phyloP scores from a whole-genome alignment of 2,113 vertebrate species.

The Crotalus viridis region DNA sequence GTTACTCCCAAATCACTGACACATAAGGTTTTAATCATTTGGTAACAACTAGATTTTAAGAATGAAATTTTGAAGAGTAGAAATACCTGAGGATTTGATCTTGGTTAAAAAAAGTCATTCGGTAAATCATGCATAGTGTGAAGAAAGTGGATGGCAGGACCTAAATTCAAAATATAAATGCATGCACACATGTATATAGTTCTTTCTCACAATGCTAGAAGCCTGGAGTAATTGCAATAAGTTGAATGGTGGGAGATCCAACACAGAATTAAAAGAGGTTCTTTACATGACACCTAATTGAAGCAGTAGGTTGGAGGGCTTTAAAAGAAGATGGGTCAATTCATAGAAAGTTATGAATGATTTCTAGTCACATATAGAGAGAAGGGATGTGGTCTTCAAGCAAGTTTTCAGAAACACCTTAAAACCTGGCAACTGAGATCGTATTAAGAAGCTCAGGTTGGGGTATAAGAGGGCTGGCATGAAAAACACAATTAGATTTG shows the following conservation, averaged over 20 bases:
- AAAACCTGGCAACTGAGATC: background rate
- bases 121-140: background rate
- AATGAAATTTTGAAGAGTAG: background rate
- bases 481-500: background rate
- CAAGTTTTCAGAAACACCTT: background rate
- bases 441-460: background rate
- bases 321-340: background rate
- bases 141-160: background rate
- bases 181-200: background rate
- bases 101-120: background rate
- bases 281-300: background rate
- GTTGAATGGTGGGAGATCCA: background rate
- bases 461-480: background rate
- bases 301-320: background rate
- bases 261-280: background rate
- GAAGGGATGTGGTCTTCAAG: background rate
- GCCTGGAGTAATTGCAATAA: background rate
- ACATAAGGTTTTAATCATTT: background rate
- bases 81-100: background rate
- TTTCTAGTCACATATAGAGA: background rate
- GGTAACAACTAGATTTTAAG: background rate
- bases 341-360: background rate
- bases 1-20: fast-evolving
- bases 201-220: background rate
- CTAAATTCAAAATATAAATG: background rate